These are phyloP conservation scores for Phyllotis vaccarum DNA, from an alignment of 2,797 vertebrate genomes.

Conservation along the genomic window DNA sequence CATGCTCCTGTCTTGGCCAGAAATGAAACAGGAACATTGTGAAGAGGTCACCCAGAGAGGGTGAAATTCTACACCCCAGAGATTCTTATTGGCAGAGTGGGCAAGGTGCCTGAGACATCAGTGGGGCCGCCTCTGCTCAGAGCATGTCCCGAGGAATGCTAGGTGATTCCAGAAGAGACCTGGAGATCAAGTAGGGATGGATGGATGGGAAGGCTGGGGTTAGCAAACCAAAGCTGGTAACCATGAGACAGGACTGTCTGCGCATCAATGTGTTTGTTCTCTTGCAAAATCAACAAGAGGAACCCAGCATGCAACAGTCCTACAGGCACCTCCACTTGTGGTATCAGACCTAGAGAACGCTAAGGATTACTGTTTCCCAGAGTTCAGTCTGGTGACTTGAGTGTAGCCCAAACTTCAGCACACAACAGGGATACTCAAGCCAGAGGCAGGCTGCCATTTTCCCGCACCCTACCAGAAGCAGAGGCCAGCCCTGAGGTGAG, in stretches of 20 bases:
- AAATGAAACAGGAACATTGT: slow-evolving; percentile 15
- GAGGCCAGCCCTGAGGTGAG: neutral
- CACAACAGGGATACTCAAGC: neutral
- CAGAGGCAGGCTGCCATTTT: neutral
- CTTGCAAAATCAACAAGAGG: neutral
- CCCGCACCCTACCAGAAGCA: neutral
- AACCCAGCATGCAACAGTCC: neutral
- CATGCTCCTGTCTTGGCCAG: neutral
- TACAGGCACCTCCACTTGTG: neutral
- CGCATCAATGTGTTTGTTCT: neutral
- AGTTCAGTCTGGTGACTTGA: neutral
- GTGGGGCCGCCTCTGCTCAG: neutral
- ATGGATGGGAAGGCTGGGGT: neutral
- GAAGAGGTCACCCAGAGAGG: slow-evolving; percentile 36
- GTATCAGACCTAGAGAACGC: neutral
- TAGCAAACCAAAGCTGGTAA: neutral
- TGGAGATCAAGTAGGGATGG: neutral
- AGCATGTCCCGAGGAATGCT: neutral
- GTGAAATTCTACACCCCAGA: slow-evolving; percentile 56
- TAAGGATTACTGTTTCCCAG: neutral
- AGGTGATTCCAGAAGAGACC: neutral
- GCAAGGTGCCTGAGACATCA: slow-evolving; percentile 26
- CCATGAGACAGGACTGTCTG: neutral
- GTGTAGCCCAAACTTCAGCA: neutral
- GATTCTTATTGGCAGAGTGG: neutral